Percentiles rank a stretch among this genome's conserved stretches.
phyloP scores from a whole-genome alignment of 1,140 invertebrate genomes.

The Idris sp. region DNA sequence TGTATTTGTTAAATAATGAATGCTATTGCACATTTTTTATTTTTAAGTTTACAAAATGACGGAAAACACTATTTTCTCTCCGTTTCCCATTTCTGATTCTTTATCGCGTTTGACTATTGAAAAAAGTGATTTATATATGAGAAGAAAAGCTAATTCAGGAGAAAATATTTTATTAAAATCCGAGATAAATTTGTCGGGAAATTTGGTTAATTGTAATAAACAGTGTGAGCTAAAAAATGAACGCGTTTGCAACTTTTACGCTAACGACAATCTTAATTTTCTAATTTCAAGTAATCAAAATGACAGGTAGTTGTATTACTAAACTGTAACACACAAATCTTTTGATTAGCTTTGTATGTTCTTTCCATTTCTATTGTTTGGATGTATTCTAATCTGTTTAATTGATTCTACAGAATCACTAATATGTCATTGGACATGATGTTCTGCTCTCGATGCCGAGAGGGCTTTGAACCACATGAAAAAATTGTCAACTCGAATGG shows the following conservation, averaged over 20 bases:
- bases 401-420: conserved; percentile 80
- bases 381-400: conserved; percentile 20
- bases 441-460: conserved; percentile 95
- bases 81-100: conserved; percentile 39
- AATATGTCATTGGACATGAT: conserved; percentile 92
- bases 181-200: conserved; percentile 9
- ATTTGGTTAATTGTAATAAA: conserved; percentile 28
- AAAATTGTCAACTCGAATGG: conserved; percentile 99
- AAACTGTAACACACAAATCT: conserved; percentile 23
- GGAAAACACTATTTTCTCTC: conserved; percentile 17
- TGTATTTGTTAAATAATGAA: conserved; percentile 6
- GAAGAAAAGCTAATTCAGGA: conserved; percentile 40
- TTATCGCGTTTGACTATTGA: conserved; percentile 28
- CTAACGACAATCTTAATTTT: conserved; percentile 11
- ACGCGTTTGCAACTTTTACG: conserved; percentile 30
- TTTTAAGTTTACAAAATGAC: conserved; percentile 31
- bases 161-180: conserved; percentile 20
- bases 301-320: conserved; percentile 26
- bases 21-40: not conserved
- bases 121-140: conserved; percentile 44
- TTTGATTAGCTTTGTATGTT: conserved; percentile 1
- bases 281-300: conserved; percentile 18
- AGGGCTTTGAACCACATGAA: conserved; percentile 96
- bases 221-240: conserved; percentile 22
- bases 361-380: not conserved